Base-by-base conservation (phyloP, 2,888 invertebrate genomes). In the Andrena bicolor region DNA sequence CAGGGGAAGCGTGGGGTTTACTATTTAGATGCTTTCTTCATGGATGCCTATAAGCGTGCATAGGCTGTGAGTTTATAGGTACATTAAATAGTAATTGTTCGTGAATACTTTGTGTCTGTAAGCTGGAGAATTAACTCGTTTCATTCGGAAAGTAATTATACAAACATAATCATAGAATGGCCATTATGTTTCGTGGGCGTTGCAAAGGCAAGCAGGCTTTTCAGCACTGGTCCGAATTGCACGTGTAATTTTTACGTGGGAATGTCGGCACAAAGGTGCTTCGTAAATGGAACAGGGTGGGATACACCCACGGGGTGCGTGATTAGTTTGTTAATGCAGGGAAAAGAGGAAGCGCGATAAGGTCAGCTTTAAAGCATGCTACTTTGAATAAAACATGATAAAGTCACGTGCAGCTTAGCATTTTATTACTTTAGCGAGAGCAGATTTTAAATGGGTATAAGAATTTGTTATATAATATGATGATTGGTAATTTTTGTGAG, bases 281-380 rank as follows among this genome's bases (percentile, higher is more conserved):
- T 63, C 16, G 49, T 41, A 77, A 84, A 77, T 60, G 75, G 60
- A 65, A 10, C 51, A 30, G 60, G 73, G 16, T 41, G 41, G 70
- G 23, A 69, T 41, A 58, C 75, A 53, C n/a, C 72, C 53, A 68
- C 49, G 7, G 20, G 49, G 7, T 23, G 35, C 41, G 51, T 76
- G 79, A 56, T 82, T 76, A 70, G 56, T 23, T 66, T 23, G 26
- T 26, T 41, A 64, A 69, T 75, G 65, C 41, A 41, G 16, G 41
- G 16, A 56, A 64, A 63, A 60, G 8, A 41, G 49, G 32, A 48
- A 26, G 10, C 56, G 32, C 13, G 6, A n/a, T 35, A 60, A 41
- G 53, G 51, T 35, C 41, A 58, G 16, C 61, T 51, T 10, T 35
- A 20, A 48, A 77, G 68, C 35, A 6, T n/a, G 8, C 8, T 23